Base-by-base conservation (phyloP, 2,888 invertebrate species). In the Aquatica leii region DNA sequence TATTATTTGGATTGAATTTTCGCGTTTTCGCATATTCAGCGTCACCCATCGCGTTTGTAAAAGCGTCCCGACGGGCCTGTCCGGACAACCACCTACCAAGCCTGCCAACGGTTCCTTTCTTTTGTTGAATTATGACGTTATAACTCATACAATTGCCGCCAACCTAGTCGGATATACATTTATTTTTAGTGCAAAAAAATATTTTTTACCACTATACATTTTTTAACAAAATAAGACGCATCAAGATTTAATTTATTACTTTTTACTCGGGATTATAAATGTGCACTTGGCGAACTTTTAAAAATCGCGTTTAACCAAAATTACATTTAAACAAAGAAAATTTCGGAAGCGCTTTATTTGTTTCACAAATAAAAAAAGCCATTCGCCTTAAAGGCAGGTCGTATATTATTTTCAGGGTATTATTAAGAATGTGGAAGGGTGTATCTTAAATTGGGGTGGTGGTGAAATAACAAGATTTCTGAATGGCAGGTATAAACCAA, bases 111-210 rank as follows among this genome's bases (percentile, higher is more conserved):
- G 75, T 73, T 78, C 77, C 76, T 80, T 80, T 80, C 80, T 78
- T 77, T 77, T 71, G 67, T 71, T 81, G 80, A 81, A 79, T 80
- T 81, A 81, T 80, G 75, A 76, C 71, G 73, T 74, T 75, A 78
- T 80, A 81, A 80, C 75, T 81, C 79, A 81, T 76, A 73, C 76
- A 77, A 78, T 78, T 76, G 74, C 78, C 79, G 77, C 77, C 77
- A 77, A 75, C 76, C 76, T 76, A 73, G 78, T 78, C 78, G 78
- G 79, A 77, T 74, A 77, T 76, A 75, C 76, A 75, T 77, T 76
- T 75, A 74, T 77, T 75, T 73, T 73, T 72, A 81, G 66, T 60
- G 62, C 61, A 64, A 71, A 70, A 69, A 46, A 69, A 62, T 59
- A 54, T 62, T 65, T 59, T 65, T 62, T 66, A 52, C 55, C 51